Evolutionary conservation across 2,888 invertebrate genomes (phyloP), one percentile per base, ranked within the genome.

Genomic region (Agrochola litura): DNA sequence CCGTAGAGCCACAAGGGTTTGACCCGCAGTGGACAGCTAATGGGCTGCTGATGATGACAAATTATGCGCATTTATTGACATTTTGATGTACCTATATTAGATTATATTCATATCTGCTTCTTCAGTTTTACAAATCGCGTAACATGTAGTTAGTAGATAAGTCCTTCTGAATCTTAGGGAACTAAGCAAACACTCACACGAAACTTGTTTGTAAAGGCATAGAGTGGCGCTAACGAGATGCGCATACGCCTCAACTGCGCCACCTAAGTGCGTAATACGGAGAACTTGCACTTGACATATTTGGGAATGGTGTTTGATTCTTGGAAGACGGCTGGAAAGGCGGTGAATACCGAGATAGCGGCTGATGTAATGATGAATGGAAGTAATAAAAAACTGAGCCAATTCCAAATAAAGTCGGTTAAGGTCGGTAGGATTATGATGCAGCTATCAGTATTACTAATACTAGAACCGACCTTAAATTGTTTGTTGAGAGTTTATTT

Each of bases 201-300:
- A 41, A 76, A 58, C 66, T 54, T 79, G 80, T 86, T 84, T 86
- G 76, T 71, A 30, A 58, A 79, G 73, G 54, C 63, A 61, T 41
- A 60, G 86, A 83, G 61, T 73, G 78, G 78, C 92, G 95, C 92
- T 96, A 96, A 96, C 94, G 92, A 96, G 95, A 76, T 91, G 93
- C 91, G 95, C 93, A 95, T 93, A 95, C 95, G 92, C 92, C 88
- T 87, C 76, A 43, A 46, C 86, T 83, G 65, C 82, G 81, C 79
- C 82, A 76, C 82, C 77, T 84, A 81, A 86, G 76, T 87, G 77
- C 85, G 82, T 81, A 75, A 88, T 94, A 94, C 94, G 90, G 88
- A 90, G 93, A 94, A 94, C 91, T 93, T 90, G 90, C 92, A 84
- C 77, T 81, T 76, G 77, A 81, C 74, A 82, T 77, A 70, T 88